Conservation (phyloP, 2,888 invertebrate species). For the Chymomyza caudatula region DNA sequence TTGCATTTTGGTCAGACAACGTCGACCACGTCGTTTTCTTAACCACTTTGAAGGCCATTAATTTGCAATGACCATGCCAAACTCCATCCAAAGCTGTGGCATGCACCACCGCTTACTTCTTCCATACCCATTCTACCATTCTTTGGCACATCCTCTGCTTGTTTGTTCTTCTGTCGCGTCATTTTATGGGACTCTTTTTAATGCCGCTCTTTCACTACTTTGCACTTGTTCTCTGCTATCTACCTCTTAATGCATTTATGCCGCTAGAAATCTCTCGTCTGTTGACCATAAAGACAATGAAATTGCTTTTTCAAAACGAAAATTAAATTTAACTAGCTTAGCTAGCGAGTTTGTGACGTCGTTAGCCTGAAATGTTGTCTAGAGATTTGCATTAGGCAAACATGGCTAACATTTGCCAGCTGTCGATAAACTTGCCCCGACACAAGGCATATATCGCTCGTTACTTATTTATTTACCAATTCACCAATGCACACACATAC, state of each 20-base stretch:
- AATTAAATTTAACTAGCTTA: conserved; percentile 6
- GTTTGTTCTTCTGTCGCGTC: conserved; percentile 12
- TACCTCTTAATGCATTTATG: conserved; percentile 27
- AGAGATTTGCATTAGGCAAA: background rate
- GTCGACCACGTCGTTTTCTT: conserved; percentile 32
- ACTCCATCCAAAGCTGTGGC: background rate
- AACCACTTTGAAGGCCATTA: conserved; percentile 65
- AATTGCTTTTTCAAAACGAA: conserved; percentile 19
- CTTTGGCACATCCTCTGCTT: background rate
- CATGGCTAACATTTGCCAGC: background rate
- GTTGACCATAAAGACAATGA: conserved; percentile 22
- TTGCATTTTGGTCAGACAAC: background rate
- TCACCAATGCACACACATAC: conserved; percentile 4
- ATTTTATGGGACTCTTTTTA: conserved; percentile 20
- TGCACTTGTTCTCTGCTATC: conserved; percentile 11
- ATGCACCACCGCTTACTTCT: background rate
- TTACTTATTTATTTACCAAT: background rate
- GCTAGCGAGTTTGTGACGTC: background rate
- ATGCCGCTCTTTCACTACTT: conserved; percentile 13
- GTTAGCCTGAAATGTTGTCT: background rate
- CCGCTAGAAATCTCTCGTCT: conserved; percentile 4
- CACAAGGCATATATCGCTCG: background rate
- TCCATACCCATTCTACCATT: conserved; percentile 1
- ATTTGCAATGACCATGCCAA: conserved; percentile 61
- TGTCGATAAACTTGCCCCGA: background rate